Evolutionary conservation across 2,113 vertebrate genomes (phyloP).

Genomic region (Delphinus delphis): DNA sequence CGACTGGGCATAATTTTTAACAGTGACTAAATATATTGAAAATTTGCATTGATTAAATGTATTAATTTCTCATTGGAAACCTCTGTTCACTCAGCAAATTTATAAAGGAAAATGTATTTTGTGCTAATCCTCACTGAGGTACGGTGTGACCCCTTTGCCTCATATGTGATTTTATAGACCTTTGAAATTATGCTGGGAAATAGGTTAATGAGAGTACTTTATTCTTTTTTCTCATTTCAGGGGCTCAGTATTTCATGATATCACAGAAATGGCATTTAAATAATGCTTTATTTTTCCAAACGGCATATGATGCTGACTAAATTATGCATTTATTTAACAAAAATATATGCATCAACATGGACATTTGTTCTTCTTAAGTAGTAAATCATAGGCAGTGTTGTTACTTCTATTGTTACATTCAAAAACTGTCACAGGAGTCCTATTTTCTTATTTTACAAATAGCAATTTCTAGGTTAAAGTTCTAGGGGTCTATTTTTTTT

Average conservation of each 20-base stretch:
- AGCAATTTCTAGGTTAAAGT: neutral
- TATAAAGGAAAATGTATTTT: conserved; percentile 6
- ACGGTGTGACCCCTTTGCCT: neutral
- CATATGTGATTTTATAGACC: neutral
- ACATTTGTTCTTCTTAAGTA: neutral
- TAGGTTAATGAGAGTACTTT: neutral
- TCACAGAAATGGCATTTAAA: neutral
- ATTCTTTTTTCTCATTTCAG: conserved; percentile 12
- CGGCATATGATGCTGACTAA: neutral
- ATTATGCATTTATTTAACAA: neutral
- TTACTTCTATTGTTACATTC: neutral
- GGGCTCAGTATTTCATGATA: neutral
- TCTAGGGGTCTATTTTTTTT: neutral
- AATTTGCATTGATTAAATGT: neutral
- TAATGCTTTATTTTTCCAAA: conserved; percentile 34
- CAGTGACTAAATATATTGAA: neutral
- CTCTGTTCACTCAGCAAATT: neutral
- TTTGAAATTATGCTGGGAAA: neutral
- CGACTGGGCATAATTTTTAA: neutral
- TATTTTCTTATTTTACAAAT: neutral
- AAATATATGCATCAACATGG: neutral
- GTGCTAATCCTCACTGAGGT: neutral
- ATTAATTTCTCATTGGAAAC: conserved; percentile 1
- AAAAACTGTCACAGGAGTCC: neutral
- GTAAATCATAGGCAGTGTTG: neutral